Evolutionary conservation across 2,113 vertebrate species (phyloP).

Genomic region (Oryzias woworae): DNA sequence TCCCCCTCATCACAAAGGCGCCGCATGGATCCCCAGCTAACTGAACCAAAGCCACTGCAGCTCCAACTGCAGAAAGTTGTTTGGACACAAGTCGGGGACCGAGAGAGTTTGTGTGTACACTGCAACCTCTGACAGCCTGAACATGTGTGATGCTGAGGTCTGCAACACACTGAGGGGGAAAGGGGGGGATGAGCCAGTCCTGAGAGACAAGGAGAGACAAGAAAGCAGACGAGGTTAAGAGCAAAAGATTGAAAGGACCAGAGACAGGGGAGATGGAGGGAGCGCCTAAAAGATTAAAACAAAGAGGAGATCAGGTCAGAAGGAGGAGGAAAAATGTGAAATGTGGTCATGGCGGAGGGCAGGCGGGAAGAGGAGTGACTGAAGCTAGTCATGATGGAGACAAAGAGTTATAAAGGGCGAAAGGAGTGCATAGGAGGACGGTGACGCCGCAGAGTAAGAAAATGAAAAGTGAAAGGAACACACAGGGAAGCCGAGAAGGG

Average conservation of each 20-base stretch:
- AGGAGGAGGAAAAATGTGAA: conserved; percentile 34
- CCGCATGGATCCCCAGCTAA: conserved; percentile 48
- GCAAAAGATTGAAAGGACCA: conserved; percentile 30
- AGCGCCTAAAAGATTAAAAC: conserved; percentile 42
- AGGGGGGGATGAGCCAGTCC: conserved; percentile 24
- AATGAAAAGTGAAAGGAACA: conserved; percentile 61
- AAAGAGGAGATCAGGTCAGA: conserved; percentile 46
- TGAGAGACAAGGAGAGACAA: conserved; percentile 1
- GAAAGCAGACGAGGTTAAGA: conserved; percentile 8
- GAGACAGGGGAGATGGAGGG: conserved; percentile 22
- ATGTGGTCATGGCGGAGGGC: conserved; percentile 31
- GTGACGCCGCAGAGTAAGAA: conserved; percentile 22
- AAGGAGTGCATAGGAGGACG: conserved; percentile 13
- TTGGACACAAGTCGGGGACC: conserved; percentile 4
- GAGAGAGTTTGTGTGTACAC: conserved; percentile 25
- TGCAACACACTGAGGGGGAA: conserved; percentile 38
- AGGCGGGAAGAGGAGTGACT: conserved; percentile 28
- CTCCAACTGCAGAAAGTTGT: conserved; percentile 24
- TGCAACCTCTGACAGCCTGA: conserved; percentile 40
- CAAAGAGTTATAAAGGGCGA: conserved; percentile 51
- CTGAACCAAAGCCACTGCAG: conserved; percentile 56
- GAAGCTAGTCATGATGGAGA: conserved; percentile 50
- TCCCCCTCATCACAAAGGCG: conserved; percentile 54
- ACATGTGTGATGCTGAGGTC: conserved; percentile 40
- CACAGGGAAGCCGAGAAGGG: conserved; percentile 46